Conservation (phyloP, 2,888 invertebrate species). For the Embidobia sp. region DNA sequence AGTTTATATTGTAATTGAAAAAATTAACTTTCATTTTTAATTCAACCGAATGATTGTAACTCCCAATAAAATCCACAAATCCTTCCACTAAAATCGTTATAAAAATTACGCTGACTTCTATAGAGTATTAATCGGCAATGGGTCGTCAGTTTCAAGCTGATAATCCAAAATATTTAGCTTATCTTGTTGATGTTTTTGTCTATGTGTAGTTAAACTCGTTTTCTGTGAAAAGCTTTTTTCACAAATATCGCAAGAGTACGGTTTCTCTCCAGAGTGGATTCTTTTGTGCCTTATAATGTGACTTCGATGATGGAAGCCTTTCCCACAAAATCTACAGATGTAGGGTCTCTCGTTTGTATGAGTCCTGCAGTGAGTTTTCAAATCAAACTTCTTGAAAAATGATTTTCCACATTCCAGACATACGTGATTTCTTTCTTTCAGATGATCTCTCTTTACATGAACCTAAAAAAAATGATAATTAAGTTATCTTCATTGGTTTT, state of each 20-base stretch:
- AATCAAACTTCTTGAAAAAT: constrained; percentile 80
- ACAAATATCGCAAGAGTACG: constrained; percentile 74
- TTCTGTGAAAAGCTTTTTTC: constrained; percentile 74
- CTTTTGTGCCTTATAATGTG: constrained; percentile 79
- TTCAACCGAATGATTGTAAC: no score
- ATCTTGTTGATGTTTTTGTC: constrained; percentile 70
- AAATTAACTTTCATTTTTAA: no score
- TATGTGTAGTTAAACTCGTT: constrained; percentile 73
- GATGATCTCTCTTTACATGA: constrained; percentile 79
- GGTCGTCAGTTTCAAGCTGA: constrained; percentile 72
- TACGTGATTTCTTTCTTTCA: constrained; percentile 77
- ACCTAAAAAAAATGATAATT: constrained; percentile 70
- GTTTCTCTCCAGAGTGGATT: constrained; percentile 76
- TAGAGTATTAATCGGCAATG: constrained; percentile 7
- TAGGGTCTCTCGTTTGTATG: constrained; percentile 80
- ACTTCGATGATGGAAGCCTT: constrained; percentile 78
- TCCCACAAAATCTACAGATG: constrained; percentile 78
- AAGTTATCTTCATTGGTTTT: no score
- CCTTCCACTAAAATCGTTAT: background rate
- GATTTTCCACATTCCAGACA: constrained; percentile 78
- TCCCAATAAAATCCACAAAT: background rate
- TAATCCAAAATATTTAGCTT: constrained; percentile 72
- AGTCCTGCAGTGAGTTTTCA: constrained; percentile 78
- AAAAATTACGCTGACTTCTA: constrained; percentile 6
- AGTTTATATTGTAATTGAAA: no score